Evolutionary conservation across 2,797 vertebrate species (phyloP).

Genomic region (Girardinus metallicus): DNA sequence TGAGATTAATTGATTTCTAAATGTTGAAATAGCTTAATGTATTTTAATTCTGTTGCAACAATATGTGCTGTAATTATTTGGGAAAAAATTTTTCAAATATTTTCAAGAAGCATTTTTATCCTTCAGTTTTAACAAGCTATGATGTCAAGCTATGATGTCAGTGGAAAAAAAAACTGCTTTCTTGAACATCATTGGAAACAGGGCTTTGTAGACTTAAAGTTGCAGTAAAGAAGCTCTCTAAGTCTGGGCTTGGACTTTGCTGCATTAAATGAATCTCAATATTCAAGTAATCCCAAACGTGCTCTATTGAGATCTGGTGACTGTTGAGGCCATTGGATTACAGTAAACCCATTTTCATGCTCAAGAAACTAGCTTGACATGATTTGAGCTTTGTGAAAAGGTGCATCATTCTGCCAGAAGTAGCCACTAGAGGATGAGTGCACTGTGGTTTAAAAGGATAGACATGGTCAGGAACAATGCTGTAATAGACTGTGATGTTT

Average conservation of each 20-base stretch:
- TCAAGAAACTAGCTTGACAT: not conserved
- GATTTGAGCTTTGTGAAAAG: not conserved
- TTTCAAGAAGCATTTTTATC: constrained; percentile 81
- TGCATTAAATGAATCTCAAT: not conserved
- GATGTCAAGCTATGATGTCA: constrained; percentile 67
- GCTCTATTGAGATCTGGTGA: not conserved
- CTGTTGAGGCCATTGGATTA: constrained; percentile 2
- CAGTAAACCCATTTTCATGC: not conserved
- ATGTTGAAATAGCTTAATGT: not conserved
- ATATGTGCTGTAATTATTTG: not conserved
- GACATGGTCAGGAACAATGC: not conserved
- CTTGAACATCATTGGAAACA: not conserved
- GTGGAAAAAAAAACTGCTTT: not conserved
- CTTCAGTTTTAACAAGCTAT: constrained; percentile 79
- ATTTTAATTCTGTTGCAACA: not conserved
- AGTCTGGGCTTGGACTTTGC: not conserved
- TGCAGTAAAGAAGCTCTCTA: not conserved
- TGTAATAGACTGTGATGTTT: not conserved
- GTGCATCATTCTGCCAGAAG: not conserved
- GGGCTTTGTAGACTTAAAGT: not conserved
- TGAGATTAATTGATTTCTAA: not conserved
- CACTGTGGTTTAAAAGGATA: not conserved
- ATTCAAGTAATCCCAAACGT: not conserved
- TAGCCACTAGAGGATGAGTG: not conserved
- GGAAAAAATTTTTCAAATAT: constrained; percentile 67